Evolutionary conservation across 2,113 vertebrate genomes (phyloP).

Genomic region (Pseudorhombus dupliciocellatus): DNA sequence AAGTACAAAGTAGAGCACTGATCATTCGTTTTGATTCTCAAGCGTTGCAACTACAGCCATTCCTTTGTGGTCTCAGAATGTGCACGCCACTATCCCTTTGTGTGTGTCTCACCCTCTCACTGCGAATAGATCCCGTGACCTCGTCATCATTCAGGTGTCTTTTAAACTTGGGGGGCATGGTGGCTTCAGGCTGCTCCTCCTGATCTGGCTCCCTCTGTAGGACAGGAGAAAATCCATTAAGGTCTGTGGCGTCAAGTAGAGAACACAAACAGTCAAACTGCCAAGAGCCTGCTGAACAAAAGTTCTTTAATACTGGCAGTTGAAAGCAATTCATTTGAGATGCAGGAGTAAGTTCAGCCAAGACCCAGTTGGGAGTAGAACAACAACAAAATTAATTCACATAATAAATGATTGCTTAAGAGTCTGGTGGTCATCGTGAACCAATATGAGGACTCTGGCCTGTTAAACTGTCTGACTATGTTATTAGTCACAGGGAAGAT

Average conservation of each 20-base stretch:
- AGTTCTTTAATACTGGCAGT: neutral
- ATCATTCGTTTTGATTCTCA: too few species aligned
- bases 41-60: too few species aligned
- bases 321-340: conserved; percentile 3
- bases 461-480: conserved; percentile 1
- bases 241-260: neutral
- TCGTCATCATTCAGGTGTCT: conserved; percentile 96
- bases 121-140: conserved; percentile 95
- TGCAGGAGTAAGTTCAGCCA: neutral
- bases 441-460: neutral
- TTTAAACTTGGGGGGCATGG: conserved; percentile 98
- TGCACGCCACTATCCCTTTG: neutral
- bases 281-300: neutral
- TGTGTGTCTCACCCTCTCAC: conserved; percentile 90
- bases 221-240: conserved; percentile 24
- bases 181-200: conserved; percentile 82
- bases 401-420: neutral
- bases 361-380: neutral
- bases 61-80: too few species aligned
- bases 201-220: conserved; percentile 82
- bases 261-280: neutral
- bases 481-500: conserved; percentile 10
- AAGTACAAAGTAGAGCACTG: too few species aligned
- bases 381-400: neutral
- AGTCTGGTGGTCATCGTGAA: neutral